These are phyloP conservation scores for Folsomia manolachei DNA, from an alignment of 2,888 invertebrate genomes.

Conservation along the genomic window DNA sequence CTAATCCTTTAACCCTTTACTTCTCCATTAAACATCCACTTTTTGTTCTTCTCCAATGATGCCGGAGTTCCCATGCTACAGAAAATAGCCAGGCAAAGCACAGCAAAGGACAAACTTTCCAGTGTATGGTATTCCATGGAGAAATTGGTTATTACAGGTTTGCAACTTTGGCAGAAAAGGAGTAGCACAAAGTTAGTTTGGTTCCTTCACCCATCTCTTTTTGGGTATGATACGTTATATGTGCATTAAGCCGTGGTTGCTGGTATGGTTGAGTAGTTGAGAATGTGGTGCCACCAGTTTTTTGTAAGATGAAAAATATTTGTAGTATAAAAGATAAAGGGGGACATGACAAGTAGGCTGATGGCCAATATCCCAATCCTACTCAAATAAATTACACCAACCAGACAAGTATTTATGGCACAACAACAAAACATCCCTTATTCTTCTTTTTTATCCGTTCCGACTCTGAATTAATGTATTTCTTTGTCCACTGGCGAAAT, in stretches of 20 bases:
- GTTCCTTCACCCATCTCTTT: not conserved
- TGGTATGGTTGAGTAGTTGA: not conserved
- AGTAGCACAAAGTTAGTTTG: not conserved
- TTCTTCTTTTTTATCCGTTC: not conserved
- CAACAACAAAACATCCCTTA: slow-evolving; percentile 5
- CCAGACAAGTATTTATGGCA: slow-evolving; percentile 10
- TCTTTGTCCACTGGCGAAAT: not conserved
- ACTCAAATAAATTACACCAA: slow-evolving; percentile 6
- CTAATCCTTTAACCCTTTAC: slow-evolving; percentile 7
- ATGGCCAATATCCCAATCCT: slow-evolving; percentile 4
- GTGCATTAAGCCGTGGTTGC: too few species aligned
- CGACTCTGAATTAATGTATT: slow-evolving; percentile 2
- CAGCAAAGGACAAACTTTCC: slow-evolving; percentile 3
- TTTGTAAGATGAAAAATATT: slow-evolving; percentile 1
- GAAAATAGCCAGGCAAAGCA: too few species aligned
- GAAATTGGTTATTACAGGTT: not conserved
- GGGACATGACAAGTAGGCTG: not conserved
- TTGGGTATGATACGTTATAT: not conserved
- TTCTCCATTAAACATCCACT: not conserved
- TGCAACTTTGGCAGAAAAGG: not conserved
- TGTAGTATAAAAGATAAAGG: not conserved
- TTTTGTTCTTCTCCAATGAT: not conserved
- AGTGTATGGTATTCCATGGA: not conserved
- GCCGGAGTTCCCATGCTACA: too few species aligned
- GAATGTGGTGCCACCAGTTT: too few species aligned